These are phyloP conservation scores for Opisthograptis luteolata DNA, from an alignment of 2,888 invertebrate species.

Conservation along the genomic window DNA sequence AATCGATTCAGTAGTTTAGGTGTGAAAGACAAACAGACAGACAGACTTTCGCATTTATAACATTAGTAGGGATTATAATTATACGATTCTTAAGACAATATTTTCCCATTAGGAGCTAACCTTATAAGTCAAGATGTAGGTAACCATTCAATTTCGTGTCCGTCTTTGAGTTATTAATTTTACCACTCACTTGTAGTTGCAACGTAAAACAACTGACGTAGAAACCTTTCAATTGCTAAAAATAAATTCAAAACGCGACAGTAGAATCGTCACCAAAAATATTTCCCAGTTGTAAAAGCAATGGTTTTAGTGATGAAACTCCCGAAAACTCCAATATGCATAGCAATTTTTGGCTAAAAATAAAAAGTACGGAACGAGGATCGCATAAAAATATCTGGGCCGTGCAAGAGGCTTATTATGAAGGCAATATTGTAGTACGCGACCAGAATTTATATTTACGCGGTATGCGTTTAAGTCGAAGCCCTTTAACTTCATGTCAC, in stretches of 20 bases:
- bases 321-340: slow-evolving; percentile 54
- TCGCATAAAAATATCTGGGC: slow-evolving; percentile 58
- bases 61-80: too few relatives aligned
- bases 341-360: slow-evolving; percentile 65
- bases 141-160: too few relatives aligned
- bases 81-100: too few relatives aligned
- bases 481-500: slow-evolving; percentile 43
- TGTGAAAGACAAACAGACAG: too few relatives aligned
- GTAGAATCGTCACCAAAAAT: slow-evolving; percentile 9
- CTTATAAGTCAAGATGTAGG: too few relatives aligned
- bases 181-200: too few relatives aligned
- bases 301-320: slow-evolving; percentile 46
- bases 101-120: too few relatives aligned
- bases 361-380: slow-evolving; percentile 64
- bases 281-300: slow-evolving; percentile 39
- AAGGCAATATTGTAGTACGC: slow-evolving; percentile 70
- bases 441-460: slow-evolving; percentile 65
- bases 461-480: slow-evolving; percentile 45
- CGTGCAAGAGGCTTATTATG: slow-evolving; percentile 65
- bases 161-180: too few relatives aligned
- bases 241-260: neutral
- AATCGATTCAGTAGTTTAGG: too few relatives aligned
- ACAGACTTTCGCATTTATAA: too few relatives aligned
- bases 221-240: too few relatives aligned
- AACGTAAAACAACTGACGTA: too few relatives aligned